Evolutionary conservation across 2,888 invertebrate genomes (phyloP), one percentile per base, ranked within the genome.

Genomic region (Pseudococcus jackbeardsleyi): DNA sequence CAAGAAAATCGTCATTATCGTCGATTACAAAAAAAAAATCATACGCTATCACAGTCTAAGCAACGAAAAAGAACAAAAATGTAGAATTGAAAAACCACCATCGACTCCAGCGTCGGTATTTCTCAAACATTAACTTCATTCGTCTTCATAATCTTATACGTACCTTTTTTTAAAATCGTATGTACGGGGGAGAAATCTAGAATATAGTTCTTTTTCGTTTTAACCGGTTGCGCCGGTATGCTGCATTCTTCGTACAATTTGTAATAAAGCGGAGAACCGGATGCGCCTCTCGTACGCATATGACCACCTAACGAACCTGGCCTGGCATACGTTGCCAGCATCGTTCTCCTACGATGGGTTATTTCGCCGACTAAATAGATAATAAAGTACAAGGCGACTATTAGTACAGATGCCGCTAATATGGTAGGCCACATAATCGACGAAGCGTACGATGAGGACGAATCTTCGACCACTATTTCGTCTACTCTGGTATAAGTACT

Each of bases 201-300:
- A 46, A 89, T 26, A 54, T 86, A 68, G 84, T 82, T 88, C 85
- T 89, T 89, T 39, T 88, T 90, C 79, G 89, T 90, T n/a, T 89
- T 89, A 64, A 88, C 87, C 33, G 90, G 90, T 5, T 89, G 89
- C 33, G 89, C 89, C 19, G 90, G 90, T 33, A 90, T 89, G 84
- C 90, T 90, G 88, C 90, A 90, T 87, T 90, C 90, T 89, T 90
- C 90, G 89, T 90, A 90, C 77, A 90, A 88, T 88, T 90, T 90
- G 84, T 90, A 90, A 84, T 90, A 90, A 17, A 89, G 88, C 50
- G 90, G 89, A 33, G 90, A 88, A n/a, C 89, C 89, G 59, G 89
- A 86, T 46, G 84, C 82, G 50, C 86, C 88, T 48, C 87, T n/a
- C 46, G 86, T 88, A 22, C 86, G 88, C n/a, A 89, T 50, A 89